Evolutionary conservation across 2,113 vertebrate genomes (phyloP), one percentile per base, ranked within the genome.

Genomic region (Pyxicephalus adspersus): DNA sequence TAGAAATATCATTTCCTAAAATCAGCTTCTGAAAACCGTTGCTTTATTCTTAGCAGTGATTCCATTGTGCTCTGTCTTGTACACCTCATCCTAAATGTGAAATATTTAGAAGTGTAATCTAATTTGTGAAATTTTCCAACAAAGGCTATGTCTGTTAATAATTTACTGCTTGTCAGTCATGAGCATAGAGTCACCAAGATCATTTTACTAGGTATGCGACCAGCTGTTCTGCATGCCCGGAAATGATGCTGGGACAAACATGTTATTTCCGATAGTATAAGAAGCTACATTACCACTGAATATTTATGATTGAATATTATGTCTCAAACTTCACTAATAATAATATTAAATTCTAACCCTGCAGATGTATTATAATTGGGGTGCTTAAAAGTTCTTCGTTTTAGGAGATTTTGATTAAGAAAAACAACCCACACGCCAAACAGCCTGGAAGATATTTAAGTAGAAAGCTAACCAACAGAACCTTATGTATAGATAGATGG

Each of bases 111-210:
- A 71, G 70, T 45, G 54, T 61, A 19, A 61, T 23, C 58, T 55
- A 61, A 26, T 65, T 65, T 34, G 16, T 19, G 63, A 65, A 34
- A 45, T 60, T n/a, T 38, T 55, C 55, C 26, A 61, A 72, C 70
- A 57, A 72, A 26, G 55, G 11, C 54, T 28, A 38, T 15, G 16
- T 26, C 28, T 45, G n/a, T 61, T 45, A 75, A 75, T 75, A 75
- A 75, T 75, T 75, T 22, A 75, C 16, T 50, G 72, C 31, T 19
- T 75, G 29, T 63, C 57, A 75, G 45, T 75, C 72, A 60, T 38
- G 23, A 18, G n/a, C 23, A 38, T 25, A 25, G 57, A 50, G 17
- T 50, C 34, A 22, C 54, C n/a, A 23, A 7, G 57, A 50, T 61
- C 57, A 61, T 18, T 73, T 74, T 60, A 55, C 68, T 29, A 55